Base-by-base conservation (phyloP, 2,113 vertebrate species). In the Lates calcarifer region DNA sequence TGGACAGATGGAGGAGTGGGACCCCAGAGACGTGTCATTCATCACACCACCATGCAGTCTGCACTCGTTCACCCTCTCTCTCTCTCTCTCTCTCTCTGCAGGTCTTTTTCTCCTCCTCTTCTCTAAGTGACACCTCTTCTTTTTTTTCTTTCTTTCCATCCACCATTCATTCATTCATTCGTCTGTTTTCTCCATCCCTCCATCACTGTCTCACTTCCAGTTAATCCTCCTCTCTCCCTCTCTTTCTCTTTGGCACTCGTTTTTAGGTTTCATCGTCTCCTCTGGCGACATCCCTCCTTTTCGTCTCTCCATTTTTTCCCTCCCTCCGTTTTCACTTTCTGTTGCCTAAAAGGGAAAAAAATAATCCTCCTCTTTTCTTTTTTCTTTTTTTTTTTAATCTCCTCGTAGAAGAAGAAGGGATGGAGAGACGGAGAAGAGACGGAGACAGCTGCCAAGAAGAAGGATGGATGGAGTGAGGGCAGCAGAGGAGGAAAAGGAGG, bases 1-100 rank as follows among this genome's bases (percentile, higher is more conserved):
- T 88, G 91, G 92, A 94, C 93, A 93, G 93, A 94, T 93, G 92
- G 93, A 94, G 88, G 92, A 93, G 91, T 91, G 89, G 87, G 90
- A 93, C 93, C 92, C 89, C 87, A 91, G 91, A 93, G 91, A 93
- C 87, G 77, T 89, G 92, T 93, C 92, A 93, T 94, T 92, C 91
- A 94, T 94, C 92, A 94, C 92, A 91, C 91, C 91, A 92, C 79
- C 89, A 77, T 84, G 86, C 85, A 82, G 90, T 70, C 89, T 91
- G 84, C 86, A 87, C 92, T 89, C 86, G 35, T 86, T 92, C 90
- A 64, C 73, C 76, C 79, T 70, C 87, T 81, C 84, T 89, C 82
- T 88, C 45, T 89, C 82, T 88, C 45, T 83, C 86, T 86, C 83
- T 79, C 13, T 82, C 65, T 81, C 82, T 81, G 67, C 76, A 78